Evolutionary conservation across 1,140 invertebrate genomes (phyloP), one percentile per base, ranked within the genome.

Genomic region (Pectinophora gossypiella): DNA sequence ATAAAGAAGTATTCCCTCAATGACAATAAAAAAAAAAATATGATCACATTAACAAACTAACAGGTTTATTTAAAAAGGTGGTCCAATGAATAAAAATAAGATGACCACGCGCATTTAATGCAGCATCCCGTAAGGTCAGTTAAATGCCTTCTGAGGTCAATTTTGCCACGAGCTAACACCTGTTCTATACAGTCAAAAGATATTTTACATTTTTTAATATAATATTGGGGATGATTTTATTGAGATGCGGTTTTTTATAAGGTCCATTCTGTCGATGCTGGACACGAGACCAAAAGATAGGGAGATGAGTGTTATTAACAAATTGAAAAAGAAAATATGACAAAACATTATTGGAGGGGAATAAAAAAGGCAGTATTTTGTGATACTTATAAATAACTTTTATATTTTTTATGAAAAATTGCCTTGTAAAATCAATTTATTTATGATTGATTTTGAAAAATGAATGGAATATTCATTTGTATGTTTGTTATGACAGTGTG

Each of bases 261-360:
- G 44, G 46, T 10, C 42, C 23, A 12, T 40, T n/a, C 15, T 45
- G 23, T 48, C 35, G 43, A n/a, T 32, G 27, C 27, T 46, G 47
- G 43, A 40, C 47, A 47, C 56, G 45, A 27, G 56, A 18, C 43
- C 46, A 42, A 55, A 55, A 55, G 32, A 50, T 40, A 50, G 54
- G 48, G 54, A 56, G 47, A 55, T 32, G 27, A 32, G n/a, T n/a
- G 27, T n/a, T 32, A 12, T 32, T 32, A 12, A 32, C 27, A 48
- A n/a, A 22, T 47, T 16, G 22, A 54, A 15, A 19, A 32, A 27
- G 48, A 47, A 40, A 45, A 48, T 32, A 32, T 32, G 18, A 32
- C 13, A 20, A 52, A 60, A 58, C 61, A 48, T 64, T 57, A 51
- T 54, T 54, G 38, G 44, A 55, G 64, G 66, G 50, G 68, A 9